Percentiles rank a stretch among this genome's conserved stretches.
Evolutionary conservation across 2,797 vertebrate species (phyloP).

Genomic region (Jordanella pulchra): DNA sequence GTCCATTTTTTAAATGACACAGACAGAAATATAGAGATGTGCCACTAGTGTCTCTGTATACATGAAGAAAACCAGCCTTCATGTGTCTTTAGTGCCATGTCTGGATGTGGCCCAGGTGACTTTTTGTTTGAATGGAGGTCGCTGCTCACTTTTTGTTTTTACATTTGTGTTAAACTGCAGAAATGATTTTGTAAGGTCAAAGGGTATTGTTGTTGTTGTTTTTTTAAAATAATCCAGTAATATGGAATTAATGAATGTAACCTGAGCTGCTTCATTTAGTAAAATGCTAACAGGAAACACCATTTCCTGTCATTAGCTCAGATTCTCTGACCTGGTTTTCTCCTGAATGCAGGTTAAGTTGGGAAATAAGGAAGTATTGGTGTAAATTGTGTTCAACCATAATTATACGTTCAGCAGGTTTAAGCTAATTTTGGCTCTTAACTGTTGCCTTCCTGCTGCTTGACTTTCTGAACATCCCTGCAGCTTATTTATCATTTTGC

Average conservation of each 20-base stretch:
- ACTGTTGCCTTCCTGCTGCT: not conserved
- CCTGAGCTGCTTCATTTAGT: not conserved
- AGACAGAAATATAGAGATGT: not conserved
- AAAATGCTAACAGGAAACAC: not conserved
- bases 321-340: not conserved
- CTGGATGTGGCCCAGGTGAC: not conserved
- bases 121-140: not conserved
- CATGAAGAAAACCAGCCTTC: not conserved
- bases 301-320: conserved; percentile 5
- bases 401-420: not conserved
- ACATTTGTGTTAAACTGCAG: not conserved
- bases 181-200: not conserved
- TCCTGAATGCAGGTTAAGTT: no score
- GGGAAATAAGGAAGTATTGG: no score
- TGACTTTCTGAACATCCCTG: not conserved
- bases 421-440: no score
- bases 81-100: not conserved
- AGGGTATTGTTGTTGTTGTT: not conserved
- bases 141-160: not conserved
- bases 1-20: not conserved
- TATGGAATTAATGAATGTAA: not conserved
- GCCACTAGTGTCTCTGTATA: not conserved
- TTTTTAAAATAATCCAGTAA: not conserved
- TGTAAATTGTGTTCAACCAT: not conserved
- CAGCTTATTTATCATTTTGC: not conserved